Evolutionary conservation across 2,797 vertebrate genomes (phyloP).

Genomic region (Protonibea diacanthus): DNA sequence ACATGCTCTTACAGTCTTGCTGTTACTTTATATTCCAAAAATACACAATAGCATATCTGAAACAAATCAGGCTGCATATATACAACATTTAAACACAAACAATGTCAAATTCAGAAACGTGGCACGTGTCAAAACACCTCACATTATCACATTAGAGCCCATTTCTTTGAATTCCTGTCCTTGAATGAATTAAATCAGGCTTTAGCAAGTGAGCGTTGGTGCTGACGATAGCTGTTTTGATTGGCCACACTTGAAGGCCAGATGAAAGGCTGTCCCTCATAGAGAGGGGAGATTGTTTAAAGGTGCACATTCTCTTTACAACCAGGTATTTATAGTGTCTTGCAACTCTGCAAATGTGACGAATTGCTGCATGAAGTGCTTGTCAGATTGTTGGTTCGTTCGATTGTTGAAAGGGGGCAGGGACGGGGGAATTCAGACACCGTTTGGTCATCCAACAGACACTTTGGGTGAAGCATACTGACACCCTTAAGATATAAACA

Average conservation of each 20-base stretch:
- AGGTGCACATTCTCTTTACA: too few relatives aligned
- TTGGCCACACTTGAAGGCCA: too few relatives aligned
- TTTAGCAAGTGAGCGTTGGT: background rate
- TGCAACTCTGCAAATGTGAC: too few relatives aligned
- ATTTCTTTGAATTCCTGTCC: background rate
- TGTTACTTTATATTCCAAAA: conserved; percentile 1
- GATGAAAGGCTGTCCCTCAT: too few relatives aligned
- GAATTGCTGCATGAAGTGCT: too few relatives aligned
- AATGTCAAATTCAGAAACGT: background rate
- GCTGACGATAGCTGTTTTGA: too few relatives aligned
- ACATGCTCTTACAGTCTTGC: conserved; percentile 1
- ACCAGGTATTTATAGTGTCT: too few relatives aligned
- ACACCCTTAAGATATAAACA: background rate
- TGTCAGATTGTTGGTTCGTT: too few relatives aligned
- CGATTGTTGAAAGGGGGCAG: background rate
- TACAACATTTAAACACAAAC: conserved; percentile 15
- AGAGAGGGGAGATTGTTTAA: too few relatives aligned
- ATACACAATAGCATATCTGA: background rate
- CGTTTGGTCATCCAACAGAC: too few relatives aligned
- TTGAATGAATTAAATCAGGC: background rate
- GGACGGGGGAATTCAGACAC: background rate
- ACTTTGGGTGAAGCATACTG: background rate
- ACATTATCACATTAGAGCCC: background rate
- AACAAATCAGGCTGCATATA: background rate
- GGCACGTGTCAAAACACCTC: background rate